Evolutionary conservation across 2,888 invertebrate species (phyloP).

Genomic region (Leuctra nigra): DNA sequence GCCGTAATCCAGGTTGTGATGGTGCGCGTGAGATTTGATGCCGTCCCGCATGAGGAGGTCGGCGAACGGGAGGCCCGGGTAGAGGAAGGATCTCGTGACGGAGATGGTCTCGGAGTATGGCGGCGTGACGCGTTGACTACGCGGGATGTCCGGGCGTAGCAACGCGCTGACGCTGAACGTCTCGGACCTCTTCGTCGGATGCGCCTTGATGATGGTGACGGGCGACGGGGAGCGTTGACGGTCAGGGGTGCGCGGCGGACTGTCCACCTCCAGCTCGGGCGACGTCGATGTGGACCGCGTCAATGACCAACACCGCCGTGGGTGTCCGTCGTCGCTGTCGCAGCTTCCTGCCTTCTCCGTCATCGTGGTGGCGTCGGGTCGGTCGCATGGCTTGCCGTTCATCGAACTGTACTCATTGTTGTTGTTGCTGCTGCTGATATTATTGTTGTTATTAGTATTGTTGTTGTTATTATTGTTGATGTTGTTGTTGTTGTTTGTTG

Average conservation of each 20-base stretch:
- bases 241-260: slow-evolving; percentile 49
- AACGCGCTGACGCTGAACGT: slow-evolving; percentile 79
- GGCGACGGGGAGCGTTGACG: slow-evolving; percentile 32
- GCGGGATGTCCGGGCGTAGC: slow-evolving; percentile 69
- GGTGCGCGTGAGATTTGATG: slow-evolving; percentile 40
- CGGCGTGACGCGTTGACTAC: slow-evolving; percentile 39
- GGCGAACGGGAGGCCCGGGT: slow-evolving; percentile 54
- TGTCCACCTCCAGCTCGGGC: slow-evolving; percentile 67
- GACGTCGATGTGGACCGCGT: slow-evolving; percentile 47
- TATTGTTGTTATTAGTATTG: slow-evolving; percentile 38
- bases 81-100: slow-evolving; percentile 53
- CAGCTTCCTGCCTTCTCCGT: slow-evolving; percentile 36
- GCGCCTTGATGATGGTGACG: slow-evolving; percentile 26
- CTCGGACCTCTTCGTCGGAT: slow-evolving; percentile 62
- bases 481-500: slow-evolving; percentile 39
- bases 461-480: slow-evolving; percentile 35
- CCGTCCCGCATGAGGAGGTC: slow-evolving; percentile 43
- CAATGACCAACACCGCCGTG: slow-evolving; percentile 43
- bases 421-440: slow-evolving; percentile 20
- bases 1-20: slow-evolving; percentile 37
- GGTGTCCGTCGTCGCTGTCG: slow-evolving; percentile 34
- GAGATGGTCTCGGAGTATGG: slow-evolving; percentile 44
- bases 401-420: slow-evolving; percentile 19
- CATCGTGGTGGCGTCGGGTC: slow-evolving; percentile 51
- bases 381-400: slow-evolving; percentile 33